Percentiles rank a stretch among this genome's conserved stretches.
Conservation (phyloP, 2,888 invertebrate species). For the Eupithecia pulchellata region DNA sequence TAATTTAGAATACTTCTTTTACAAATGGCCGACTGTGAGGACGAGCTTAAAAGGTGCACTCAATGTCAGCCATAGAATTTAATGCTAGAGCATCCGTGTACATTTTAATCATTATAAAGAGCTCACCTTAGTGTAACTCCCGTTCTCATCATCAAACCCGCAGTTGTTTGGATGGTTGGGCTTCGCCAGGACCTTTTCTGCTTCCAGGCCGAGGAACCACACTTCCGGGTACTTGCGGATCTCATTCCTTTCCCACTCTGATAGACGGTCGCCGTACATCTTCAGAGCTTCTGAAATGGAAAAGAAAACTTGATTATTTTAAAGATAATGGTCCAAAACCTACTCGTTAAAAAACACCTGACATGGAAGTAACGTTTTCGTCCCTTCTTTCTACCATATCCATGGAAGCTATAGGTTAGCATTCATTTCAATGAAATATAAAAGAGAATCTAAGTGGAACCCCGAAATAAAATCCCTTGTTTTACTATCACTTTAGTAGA, state of each 20-base stretch:
- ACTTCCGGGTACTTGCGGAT: constrained; percentile 96
- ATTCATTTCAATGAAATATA: background rate
- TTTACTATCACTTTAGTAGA: background rate
- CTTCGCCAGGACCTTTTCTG: constrained; percentile 93
- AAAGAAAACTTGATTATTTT: too few relatives aligned
- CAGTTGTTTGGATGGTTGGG: constrained; percentile 92
- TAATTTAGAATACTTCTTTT: background rate
- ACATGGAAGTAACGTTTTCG: too few relatives aligned
- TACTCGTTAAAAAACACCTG: too few relatives aligned
- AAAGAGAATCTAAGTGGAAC: background rate
- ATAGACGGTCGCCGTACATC: constrained; percentile 92
- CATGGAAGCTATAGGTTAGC: background rate
- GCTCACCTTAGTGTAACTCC: constrained; percentile 96
- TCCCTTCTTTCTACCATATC: background rate
- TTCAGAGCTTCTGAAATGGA: constrained; percentile 90
- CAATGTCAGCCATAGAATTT: too few relatives aligned
- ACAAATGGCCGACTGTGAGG: background rate
- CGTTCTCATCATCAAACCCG: constrained; percentile 96
- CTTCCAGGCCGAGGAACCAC: constrained; percentile 96
- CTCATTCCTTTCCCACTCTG: constrained; percentile 96
- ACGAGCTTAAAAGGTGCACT: too few relatives aligned
- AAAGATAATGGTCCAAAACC: too few relatives aligned
- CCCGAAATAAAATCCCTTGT: background rate
- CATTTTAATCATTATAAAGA: background rate
- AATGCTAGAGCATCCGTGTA: too few relatives aligned